Percentiles rank a stretch among this genome's conserved stretches.
phyloP scores from a whole-genome alignment of 2,113 vertebrate species.

The Micromys minutus region DNA sequence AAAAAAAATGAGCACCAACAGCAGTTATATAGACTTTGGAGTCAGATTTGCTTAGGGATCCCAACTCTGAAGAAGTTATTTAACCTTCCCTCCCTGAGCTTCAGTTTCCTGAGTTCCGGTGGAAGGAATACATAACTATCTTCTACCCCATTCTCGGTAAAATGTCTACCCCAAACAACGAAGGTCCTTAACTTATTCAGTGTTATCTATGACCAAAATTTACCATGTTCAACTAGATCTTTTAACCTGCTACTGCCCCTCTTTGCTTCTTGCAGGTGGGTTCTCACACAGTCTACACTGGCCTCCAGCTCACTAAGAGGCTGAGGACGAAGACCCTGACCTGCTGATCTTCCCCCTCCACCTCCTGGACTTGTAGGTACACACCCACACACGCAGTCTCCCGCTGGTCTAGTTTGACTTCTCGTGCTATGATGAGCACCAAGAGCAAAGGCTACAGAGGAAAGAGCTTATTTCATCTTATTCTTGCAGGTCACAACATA shows the following conservation, averaged over 20 bases:
- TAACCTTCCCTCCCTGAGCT: neutral
- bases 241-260: neutral
- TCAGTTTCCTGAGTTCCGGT: constrained; percentile 2
- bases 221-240: neutral
- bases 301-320: neutral
- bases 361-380: neutral
- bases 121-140: neutral
- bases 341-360: neutral
- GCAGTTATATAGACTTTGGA: neutral
- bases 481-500: neutral
- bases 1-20: no score
- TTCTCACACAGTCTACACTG: no score
- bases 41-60: neutral
- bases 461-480: neutral
- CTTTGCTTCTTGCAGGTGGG: neutral
- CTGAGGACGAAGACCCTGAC: neutral
- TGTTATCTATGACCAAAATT: neutral
- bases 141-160: no score
- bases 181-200: neutral
- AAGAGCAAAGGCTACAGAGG: neutral
- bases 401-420: neutral
- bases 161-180: neutral
- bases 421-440: neutral
- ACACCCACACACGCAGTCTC: neutral
- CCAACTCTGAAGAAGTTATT: constrained; percentile 29